Evolutionary conservation across 2,797 vertebrate genomes (phyloP).

Genomic region (Valencia hispanica): DNA sequence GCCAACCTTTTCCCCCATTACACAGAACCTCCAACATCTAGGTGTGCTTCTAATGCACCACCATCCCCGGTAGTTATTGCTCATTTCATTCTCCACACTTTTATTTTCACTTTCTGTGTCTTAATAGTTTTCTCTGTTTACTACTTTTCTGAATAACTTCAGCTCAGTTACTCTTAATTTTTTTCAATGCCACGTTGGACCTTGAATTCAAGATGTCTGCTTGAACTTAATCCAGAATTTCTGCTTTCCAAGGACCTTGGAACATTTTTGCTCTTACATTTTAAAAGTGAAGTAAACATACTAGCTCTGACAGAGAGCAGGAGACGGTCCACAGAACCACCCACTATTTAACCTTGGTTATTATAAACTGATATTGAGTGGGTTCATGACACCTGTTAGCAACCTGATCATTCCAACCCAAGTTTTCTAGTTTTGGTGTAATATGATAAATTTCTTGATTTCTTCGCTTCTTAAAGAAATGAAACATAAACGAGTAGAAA

Average conservation of each 20-base stretch:
- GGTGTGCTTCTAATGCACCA: background rate
- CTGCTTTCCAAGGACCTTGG: constrained; percentile 8
- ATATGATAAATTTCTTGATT: background rate
- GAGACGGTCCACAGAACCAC: no score
- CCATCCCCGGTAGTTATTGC: constrained; percentile 20
- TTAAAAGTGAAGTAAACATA: background rate
- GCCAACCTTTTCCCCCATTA: constrained; percentile 57
- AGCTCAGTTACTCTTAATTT: background rate
- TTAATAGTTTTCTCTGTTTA: background rate
- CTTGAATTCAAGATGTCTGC: background rate
- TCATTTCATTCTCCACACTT: constrained; percentile 10
- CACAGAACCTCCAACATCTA: constrained; percentile 25
- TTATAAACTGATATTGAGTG: background rate
- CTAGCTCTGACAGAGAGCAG: background rate
- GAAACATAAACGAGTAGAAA: no score
- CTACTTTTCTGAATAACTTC: background rate
- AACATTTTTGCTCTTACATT: background rate
- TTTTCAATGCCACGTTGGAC: background rate
- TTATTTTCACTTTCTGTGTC: background rate
- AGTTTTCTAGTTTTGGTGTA: background rate
- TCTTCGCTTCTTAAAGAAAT: background rate
- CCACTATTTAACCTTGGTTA: background rate
- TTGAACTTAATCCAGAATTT: background rate
- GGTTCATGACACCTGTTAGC: background rate
- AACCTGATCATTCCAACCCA: background rate